These are phyloP conservation scores for Castor canadensis DNA, from an alignment of 2,113 vertebrate genomes.

Conservation along the genomic window DNA sequence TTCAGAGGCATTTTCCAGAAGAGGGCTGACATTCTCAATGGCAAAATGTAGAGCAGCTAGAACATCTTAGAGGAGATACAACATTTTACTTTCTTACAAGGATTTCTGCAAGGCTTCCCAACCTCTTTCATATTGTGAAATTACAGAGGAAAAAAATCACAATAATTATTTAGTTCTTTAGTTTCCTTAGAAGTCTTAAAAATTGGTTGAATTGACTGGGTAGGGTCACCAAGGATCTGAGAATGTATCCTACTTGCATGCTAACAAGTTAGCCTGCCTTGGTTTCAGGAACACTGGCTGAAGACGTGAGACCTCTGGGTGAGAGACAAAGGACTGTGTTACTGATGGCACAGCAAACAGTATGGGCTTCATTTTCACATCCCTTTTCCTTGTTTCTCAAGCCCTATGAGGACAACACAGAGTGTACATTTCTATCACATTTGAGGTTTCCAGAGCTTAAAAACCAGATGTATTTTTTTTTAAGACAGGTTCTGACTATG, in stretches of 20 bases:
- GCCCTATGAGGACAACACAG: neutral
- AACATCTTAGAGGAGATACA: constrained; percentile 65
- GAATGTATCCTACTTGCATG: neutral
- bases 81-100: neutral
- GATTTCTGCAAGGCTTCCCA: neutral
- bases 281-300: neutral
- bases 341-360: neutral
- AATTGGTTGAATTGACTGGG: neutral
- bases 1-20: constrained; percentile 68
- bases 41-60: constrained; percentile 49
- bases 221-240: neutral
- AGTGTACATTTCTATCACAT: neutral
- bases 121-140: neutral
- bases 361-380: neutral
- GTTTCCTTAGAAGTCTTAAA: neutral
- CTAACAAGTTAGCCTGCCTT: neutral
- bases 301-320: neutral
- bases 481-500: no score
- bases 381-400: neutral
- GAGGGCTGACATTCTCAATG: constrained; percentile 16
- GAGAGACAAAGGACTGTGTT: neutral
- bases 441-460: neutral
- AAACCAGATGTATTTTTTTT: neutral
- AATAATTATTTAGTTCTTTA: neutral
- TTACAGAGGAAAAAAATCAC: neutral